Base-by-base conservation (phyloP, 2,888 invertebrate species). In the Folsomia candida region DNA sequence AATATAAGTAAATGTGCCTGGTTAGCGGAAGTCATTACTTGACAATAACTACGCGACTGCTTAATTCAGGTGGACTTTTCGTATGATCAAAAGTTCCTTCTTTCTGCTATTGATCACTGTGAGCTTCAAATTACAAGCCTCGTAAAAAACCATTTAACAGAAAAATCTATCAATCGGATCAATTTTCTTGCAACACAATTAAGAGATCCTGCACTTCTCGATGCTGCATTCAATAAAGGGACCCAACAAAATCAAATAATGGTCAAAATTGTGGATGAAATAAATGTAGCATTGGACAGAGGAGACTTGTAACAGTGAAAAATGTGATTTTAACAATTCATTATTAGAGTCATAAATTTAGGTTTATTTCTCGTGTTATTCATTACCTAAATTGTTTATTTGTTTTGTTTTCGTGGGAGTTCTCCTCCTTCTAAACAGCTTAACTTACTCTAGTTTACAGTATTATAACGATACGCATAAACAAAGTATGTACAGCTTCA, bases 11-110 rank as follows among this genome's bases (percentile, higher is more conserved):
- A n/a, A n/a, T n/a, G n/a, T n/a, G n/a, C n/a, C n/a, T n/a, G n/a
- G n/a, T n/a, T n/a, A n/a, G n/a, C n/a, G n/a, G n/a, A n/a, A n/a
- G n/a, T n/a, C n/a, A n/a, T n/a, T n/a, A n/a, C n/a, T n/a, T n/a
- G n/a, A n/a, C n/a, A n/a, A n/a, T n/a, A n/a, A n/a, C n/a, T n/a
- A n/a, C n/a, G n/a, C n/a, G n/a, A n/a, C n/a, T n/a, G n/a, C n/a
- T n/a, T n/a, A n/a, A n/a, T n/a, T n/a, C 91, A 93, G 84, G 90
- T 93, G 73, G 93, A 93, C 80, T 93, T 91, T 83, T 93, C 91
- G 74, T 93, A 93, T 83, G 93, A 94, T 83, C 87, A 91, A 74
- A 88, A 88, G 65, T 96, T 92, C 83, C 85, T 97, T 75, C 88
- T 89, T 80, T 88, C 89, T 73, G 90, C 91, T 0, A 86, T 97